Base-by-base conservation (phyloP, 2,797 vertebrate genomes). In the Selene dorsalis region DNA sequence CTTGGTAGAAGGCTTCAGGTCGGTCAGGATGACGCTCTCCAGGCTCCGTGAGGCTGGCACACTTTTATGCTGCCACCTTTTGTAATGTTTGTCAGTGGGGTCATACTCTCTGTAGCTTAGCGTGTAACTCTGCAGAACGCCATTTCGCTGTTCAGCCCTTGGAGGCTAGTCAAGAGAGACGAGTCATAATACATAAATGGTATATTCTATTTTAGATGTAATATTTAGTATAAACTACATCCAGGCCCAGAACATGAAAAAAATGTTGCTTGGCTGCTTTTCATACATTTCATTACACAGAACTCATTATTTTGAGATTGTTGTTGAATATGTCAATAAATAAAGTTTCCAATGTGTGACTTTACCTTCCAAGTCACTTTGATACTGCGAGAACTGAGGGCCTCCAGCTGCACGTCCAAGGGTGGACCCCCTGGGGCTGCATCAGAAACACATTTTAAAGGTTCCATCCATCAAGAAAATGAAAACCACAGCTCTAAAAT, bases 361-460 rank as follows among this genome's bases (percentile, higher is more conserved):
- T 59, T 73, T 83, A 93, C 93, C 90, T 90, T 93, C 92, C 93
- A 94, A 6, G 84, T 79, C 72, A 92, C 68, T 73, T 22, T 88
- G 41, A 94, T 89, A 7, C 70, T 92, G 39, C 73, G 47, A 56
- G 90, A 11, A 18, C 72, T 77, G 45, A 90, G 69, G 16, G 85
- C 82, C 58, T 82, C 72, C 2, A 93, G 65, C 43, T 66, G 32
- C 74, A 92, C 65, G n/a, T 93, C 91, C 50, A 89, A 16, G 0
- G 93, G 93, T 17, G 91, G 86, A 30, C 90, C 93, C 5, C 89
- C 83, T 12, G 93, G 93, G 12, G 87, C 93, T 94, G 73, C 22
- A 75, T 22, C 39, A 14, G 80, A 41, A 69, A 47, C 4, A 62
- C 2, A 24, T 41, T 71, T 65, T 56, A 62, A 72, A 57, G 2